Evolutionary conservation across 1,140 invertebrate species (phyloP).

Genomic region (Heliconius melpomene): DNA sequence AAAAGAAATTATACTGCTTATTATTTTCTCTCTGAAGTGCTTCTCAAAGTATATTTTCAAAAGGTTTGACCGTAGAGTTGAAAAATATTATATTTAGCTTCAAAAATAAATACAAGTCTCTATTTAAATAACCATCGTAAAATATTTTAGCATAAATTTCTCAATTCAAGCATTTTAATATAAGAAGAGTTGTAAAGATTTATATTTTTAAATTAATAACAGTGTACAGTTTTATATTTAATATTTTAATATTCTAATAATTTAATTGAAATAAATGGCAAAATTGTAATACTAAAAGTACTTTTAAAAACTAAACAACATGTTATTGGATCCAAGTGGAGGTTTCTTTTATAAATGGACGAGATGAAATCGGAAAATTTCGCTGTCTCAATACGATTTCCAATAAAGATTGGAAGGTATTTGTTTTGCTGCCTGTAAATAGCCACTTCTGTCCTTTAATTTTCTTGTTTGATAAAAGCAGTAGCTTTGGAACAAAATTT

Average conservation of each 20-base stretch:
- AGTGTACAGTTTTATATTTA: too few species aligned
- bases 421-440: conserved; percentile 17
- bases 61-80: too few species aligned
- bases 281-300: background rate
- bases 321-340: conserved; percentile 20
- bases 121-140: too few species aligned
- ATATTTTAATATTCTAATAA: too few species aligned
- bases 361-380: conserved; percentile 10
- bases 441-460: conserved; percentile 1
- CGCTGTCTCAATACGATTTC: conserved; percentile 13
- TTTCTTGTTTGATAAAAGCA: background rate
- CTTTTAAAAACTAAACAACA: conserved; percentile 13
- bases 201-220: too few species aligned
- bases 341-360: conserved; percentile 23
- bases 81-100: too few species aligned
- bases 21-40: background rate
- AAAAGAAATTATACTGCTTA: background rate
- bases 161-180: too few species aligned
- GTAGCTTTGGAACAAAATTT: background rate
- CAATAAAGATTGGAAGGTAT: conserved; percentile 24
- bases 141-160: too few species aligned
- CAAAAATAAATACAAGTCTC: too few species aligned
- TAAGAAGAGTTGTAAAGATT: too few species aligned
- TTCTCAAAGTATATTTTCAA: background rate
- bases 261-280: background rate